These are phyloP conservation scores for Gymnoscopelus braueri DNA, from an alignment of 2,797 vertebrate genomes.

Conservation along the genomic window DNA sequence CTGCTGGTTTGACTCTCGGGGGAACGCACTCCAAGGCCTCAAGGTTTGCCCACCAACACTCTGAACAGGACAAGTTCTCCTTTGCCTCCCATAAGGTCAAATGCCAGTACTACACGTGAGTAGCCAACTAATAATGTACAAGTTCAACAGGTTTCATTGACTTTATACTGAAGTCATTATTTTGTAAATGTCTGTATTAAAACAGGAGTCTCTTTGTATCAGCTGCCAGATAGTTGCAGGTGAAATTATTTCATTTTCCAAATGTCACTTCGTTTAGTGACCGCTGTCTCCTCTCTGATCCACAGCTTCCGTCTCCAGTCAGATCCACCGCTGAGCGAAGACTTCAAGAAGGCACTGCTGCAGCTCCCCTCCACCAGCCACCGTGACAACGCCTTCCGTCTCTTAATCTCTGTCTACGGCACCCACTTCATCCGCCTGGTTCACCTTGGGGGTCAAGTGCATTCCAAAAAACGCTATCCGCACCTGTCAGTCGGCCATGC, in stretches of 20 bases:
- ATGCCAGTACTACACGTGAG: conserved; percentile 65
- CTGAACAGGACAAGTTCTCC: conserved; percentile 53
- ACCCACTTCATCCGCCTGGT: conserved; percentile 78
- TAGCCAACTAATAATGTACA: not conserved
- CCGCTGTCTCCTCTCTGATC: not conserved
- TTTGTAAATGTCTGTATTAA: too few species aligned
- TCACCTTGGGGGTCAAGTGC: conserved; percentile 69
- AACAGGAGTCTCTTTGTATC: too few species aligned
- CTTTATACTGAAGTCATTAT: too few species aligned
- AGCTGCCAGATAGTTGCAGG: not conserved
- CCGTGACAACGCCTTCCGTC: conserved; percentile 48
- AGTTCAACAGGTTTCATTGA: too few species aligned
- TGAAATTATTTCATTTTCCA: not conserved
- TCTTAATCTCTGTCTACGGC: conserved; percentile 75
- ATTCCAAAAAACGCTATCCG: conserved; percentile 74
- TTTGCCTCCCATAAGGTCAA: conserved; percentile 45
- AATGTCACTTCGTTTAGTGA: too few species aligned
- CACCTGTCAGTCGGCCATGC: conserved; percentile 73
- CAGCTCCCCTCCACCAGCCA: conserved; percentile 60
- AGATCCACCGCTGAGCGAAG: conserved; percentile 45
- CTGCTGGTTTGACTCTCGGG: not conserved
- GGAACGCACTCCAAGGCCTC: conserved; percentile 48
- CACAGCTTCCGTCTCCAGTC: conserved; percentile 66
- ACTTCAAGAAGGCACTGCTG: conserved; percentile 64
- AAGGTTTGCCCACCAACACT: conserved; percentile 37